Evolutionary conservation across 2,113 vertebrate species (phyloP).

Genomic region (Phalacrocorax carbo): DNA sequence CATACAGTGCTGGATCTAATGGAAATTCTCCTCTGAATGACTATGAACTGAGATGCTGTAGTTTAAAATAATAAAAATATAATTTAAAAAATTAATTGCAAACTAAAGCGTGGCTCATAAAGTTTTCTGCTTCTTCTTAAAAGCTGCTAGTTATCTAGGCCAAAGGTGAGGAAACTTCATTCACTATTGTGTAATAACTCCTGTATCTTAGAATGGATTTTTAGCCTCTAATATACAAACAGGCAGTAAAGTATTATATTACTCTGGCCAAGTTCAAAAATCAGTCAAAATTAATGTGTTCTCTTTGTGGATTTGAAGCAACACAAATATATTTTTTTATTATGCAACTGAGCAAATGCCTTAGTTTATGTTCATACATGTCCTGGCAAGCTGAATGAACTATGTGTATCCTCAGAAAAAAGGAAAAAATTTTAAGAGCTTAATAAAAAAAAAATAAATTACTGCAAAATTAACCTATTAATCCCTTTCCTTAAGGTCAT

Average conservation of each 20-base stretch:
- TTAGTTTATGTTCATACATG: no score
- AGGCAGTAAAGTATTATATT: background rate
- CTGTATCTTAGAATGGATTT: background rate
- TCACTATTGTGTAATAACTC: background rate
- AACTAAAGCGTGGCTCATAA: background rate
- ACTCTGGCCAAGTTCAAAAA: background rate
- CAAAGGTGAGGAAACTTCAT: background rate
- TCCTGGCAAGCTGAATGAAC: background rate
- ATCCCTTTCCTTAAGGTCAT: background rate
- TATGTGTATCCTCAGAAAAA: background rate
- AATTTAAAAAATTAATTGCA: background rate
- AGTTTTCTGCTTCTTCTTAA: background rate
- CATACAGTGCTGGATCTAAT: background rate
- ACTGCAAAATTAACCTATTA: background rate
- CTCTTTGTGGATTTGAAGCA: background rate
- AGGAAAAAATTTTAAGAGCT: background rate
- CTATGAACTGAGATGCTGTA: background rate
- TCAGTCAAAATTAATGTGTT: background rate
- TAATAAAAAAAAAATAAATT: background rate
- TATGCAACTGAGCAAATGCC: background rate
- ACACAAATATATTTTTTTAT: background rate
- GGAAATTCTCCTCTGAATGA: background rate
- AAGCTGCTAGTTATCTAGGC: background rate
- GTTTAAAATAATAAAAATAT: background rate
- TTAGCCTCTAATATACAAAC: background rate